Base-by-base conservation (phyloP, 2,888 invertebrate species). In the Odiellus spinosus region DNA sequence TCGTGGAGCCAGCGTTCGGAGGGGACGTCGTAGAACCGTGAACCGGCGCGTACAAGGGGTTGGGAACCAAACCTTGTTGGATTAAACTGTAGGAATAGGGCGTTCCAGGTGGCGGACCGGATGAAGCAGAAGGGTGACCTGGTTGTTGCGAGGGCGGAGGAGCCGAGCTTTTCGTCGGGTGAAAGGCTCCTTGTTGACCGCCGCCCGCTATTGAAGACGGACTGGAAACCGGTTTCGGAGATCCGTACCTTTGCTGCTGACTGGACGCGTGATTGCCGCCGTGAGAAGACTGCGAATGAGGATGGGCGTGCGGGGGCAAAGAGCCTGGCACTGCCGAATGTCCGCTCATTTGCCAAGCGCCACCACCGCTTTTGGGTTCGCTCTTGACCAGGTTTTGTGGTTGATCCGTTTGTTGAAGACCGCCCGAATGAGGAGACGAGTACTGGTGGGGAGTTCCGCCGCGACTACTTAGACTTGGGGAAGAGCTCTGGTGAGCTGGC, bases 1-100 rank as follows among this genome's bases (percentile, higher is more conserved):
- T 47, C 32, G 53, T 48, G 19, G 46, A 40, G 14, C 32, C 44
- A 44, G 41, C 40, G 17, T 50, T 47, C 14, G 45, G 46, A 18
- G 46, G 48, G 15, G 48, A 45, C 39, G 52, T 50, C 26, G 43
- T 53, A n/a, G 47, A 38, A 40, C 42, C 47, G 40, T 47, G 48
- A 32, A 50, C 47, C 14, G 51, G 36, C 26, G 48, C 45, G 56
- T 66, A 65, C 46, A 65, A 61, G n/a, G 66, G 66, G 55, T 66
- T 66, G 42, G 67, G 65, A 45, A 66, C 64, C 36, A 66, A 55
- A 34, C 65, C 66, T 55, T 66, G 65, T 51, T 64, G 64, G 48
- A 66, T 63, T 45, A 66, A 56, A 36, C 59, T 61, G 49, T 61
- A 61, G 8, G 59, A 53, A 20, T 54, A 49, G 10, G 50, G 43